Base-by-base conservation (phyloP, 2,113 vertebrate genomes). In the Polyodon spathula region DNA sequence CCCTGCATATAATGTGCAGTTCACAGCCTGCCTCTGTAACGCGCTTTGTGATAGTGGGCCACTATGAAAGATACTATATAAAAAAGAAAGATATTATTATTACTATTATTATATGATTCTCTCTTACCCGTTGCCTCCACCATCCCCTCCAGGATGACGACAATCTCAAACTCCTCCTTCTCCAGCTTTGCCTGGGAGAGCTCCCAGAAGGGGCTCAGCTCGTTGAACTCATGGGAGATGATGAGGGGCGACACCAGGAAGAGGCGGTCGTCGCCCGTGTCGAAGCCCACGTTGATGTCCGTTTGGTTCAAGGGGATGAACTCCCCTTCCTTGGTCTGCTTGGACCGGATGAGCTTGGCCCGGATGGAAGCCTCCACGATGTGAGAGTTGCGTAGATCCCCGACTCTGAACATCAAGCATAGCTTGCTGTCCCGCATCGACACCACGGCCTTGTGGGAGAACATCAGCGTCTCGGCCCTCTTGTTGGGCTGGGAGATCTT, bases 401-500 rank as follows among this genome's bases (percentile, higher is more conserved):
- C 88, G 63, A 89, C 88, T 1, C 88, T 81, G 64, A 89, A 89
- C 88, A 89, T 89, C 48, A 89, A 81, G 73, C 88, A 89, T 1
- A 89, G 82, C 56, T 77, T 81, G 11, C 85, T 85, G 1, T 87
- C 80, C 43, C 83, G 72, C 72, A 83, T 71, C 0, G 81, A 82
- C 8, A 88, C 72, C 53, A 88, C 86, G 0, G 87, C 87, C 37
- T 86, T 80, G 4, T 83, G 78, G 16, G 87, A 88, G 75, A 88
- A 87, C 53, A 89, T 80, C 41, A 88, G 11, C 0, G 87, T 89
- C 80, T 85, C 84, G 0, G 86, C 88, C 0, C 87, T 70, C 54
- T 87, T 88, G 80, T 87, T 89, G 79, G 88, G 88, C 67, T 89
- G 88, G 2, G 87, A 89, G 80, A 89, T 89, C 81, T 89, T 89